Evolutionary conservation across 2,797 vertebrate genomes (phyloP).

Genomic region (Tinamus major): DNA sequence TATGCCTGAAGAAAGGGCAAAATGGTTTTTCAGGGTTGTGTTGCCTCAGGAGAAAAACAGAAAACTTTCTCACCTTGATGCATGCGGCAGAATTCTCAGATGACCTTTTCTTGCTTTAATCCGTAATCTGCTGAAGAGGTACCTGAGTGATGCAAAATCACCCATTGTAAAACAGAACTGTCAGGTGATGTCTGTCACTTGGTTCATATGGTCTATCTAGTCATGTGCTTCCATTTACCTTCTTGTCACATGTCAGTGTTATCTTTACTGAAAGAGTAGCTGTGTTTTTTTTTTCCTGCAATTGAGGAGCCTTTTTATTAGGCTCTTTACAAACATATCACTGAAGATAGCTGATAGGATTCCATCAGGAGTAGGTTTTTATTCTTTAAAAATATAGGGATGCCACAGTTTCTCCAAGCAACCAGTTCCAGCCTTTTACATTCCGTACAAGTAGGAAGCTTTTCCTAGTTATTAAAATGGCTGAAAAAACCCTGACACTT

Average conservation of each 20-base stretch:
- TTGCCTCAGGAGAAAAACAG: conserved; percentile 28
- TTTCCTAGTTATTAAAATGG: not conserved
- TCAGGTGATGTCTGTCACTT: not conserved
- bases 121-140: not conserved
- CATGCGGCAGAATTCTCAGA: not conserved
- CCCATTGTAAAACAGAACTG: not conserved
- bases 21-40: not conserved
- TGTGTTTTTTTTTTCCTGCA: not conserved
- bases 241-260: not conserved
- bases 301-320: not conserved
- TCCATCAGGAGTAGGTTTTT: not conserved
- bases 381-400: not conserved
- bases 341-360: not conserved
- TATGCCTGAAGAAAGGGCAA: conserved; percentile 2
- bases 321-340: not conserved
- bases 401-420: not conserved
- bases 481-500: too few relatives aligned
- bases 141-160: not conserved
- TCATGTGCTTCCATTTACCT: not conserved
- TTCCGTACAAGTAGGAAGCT: not conserved
- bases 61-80: conserved; percentile 8
- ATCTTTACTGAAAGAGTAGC: not conserved
- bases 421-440: not conserved
- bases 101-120: not conserved
- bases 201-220: not conserved